phyloP scores from a whole-genome alignment of 2,888 invertebrate genomes.

The Branchinecta sandiegonensis region DNA sequence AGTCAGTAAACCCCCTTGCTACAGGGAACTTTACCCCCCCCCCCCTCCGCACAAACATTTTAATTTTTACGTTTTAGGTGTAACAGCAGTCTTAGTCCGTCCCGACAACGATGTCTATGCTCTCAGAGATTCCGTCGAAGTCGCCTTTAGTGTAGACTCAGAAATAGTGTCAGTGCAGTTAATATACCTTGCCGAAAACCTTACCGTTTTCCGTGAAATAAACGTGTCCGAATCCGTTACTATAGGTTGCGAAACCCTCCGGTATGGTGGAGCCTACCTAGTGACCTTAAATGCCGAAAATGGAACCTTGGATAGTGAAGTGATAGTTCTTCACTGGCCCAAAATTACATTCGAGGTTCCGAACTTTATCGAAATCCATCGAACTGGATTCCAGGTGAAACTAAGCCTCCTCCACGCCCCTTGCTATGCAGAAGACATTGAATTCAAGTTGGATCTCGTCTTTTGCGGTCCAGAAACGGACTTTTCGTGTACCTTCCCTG shows the following conservation, averaged over 20 bases:
- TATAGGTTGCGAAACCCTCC: neutral
- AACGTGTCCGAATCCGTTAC: neutral
- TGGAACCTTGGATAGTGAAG: neutral
- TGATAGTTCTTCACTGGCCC: neutral
- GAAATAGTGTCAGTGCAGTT: neutral
- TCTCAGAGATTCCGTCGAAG: neutral
- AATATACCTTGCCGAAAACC: neutral
- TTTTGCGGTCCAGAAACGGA: slow-evolving; percentile 2
- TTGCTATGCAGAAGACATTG: neutral
- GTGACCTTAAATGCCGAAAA: neutral
- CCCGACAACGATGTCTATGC: neutral
- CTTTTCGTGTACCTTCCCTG: neutral
- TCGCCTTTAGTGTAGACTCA: neutral
- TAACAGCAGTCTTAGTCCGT: neutral
- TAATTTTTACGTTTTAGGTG: neutral
- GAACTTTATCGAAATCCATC: neutral
- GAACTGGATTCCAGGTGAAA: neutral
- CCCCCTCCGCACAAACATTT: no score
- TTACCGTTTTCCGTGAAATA: neutral
- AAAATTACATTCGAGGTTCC: neutral
- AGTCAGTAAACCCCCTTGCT: no score
- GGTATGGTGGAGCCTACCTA: neutral
- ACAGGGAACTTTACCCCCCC: no score
- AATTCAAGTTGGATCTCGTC: slow-evolving; percentile 5
- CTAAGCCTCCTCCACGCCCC: neutral